Percentiles rank a stretch among this genome's conserved stretches.
Evolutionary conservation across 1,140 invertebrate genomes (phyloP).

Genomic region (Drosophila equinoxialis): DNA sequence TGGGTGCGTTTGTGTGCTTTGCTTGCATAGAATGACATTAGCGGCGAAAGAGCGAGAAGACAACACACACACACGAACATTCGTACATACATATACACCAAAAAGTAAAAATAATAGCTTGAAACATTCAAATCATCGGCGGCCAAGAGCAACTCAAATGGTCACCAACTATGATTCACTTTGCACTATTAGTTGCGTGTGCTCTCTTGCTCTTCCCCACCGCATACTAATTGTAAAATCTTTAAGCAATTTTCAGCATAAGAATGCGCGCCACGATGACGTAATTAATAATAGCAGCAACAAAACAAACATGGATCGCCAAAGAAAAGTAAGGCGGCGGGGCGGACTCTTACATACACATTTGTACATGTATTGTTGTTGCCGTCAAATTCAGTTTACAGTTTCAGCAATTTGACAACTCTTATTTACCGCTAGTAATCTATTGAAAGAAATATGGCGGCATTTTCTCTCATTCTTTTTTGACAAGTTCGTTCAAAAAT

Average conservation of each 20-base stretch:
- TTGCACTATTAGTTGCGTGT: constrained; percentile 48
- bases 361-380: constrained; percentile 5
- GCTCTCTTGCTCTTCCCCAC: constrained; percentile 16
- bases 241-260: constrained; percentile 55
- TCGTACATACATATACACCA: not conserved
- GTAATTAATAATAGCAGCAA: constrained; percentile 73
- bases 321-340: constrained; percentile 49
- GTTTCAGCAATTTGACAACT: constrained; percentile 62
- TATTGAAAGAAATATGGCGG: constrained; percentile 75
- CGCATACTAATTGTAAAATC: constrained; percentile 53
- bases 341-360: constrained; percentile 33
- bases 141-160: constrained; percentile 65
- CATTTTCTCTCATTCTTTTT: constrained; percentile 61
- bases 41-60: constrained; percentile 21
- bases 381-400: constrained; percentile 24
- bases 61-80: constrained; percentile 10
- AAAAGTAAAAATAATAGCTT: constrained; percentile 15
- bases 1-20: constrained; percentile 13
- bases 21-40: constrained; percentile 57
- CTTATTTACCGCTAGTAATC: constrained; percentile 71
- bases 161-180: constrained; percentile 66
- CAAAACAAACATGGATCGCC: constrained; percentile 60
- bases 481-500: constrained; percentile 59
- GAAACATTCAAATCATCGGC: constrained; percentile 46
- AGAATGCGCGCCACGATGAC: constrained; percentile 71